phyloP scores from a whole-genome alignment of 2,113 vertebrate genomes.

The Prolemur simus region DNA sequence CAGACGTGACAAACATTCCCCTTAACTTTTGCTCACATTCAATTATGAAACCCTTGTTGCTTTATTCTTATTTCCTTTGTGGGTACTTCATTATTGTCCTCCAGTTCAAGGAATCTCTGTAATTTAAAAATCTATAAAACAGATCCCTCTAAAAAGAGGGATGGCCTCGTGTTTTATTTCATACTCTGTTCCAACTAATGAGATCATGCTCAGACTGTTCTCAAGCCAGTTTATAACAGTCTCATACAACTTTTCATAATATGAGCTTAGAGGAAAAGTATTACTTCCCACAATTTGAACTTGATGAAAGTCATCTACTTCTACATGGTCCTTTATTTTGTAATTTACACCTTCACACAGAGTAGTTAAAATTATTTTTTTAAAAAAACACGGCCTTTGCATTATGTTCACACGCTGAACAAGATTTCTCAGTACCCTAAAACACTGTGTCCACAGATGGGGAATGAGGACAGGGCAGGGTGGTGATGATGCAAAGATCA shows the following conservation, averaged over 20 bases:
- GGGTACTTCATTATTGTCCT: neutral
- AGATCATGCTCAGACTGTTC: conserved; percentile 62
- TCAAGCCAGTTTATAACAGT: neutral
- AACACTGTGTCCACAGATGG: neutral
- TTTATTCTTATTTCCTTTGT: conserved; percentile 49
- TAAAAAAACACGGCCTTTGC: neutral
- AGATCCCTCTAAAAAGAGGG: conserved; percentile 50
- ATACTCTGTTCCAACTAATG: conserved; percentile 6
- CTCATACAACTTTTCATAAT: conserved; percentile 12
- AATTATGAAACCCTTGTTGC: neutral
- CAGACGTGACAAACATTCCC: neutral
- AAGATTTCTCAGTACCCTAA: neutral
- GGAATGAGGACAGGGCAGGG: neutral
- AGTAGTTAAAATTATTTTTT: neutral
- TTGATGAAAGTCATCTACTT: neutral
- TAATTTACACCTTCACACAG: neutral
- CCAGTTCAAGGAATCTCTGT: conserved; percentile 54
- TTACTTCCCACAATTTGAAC: conserved; percentile 38
- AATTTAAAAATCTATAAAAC: conserved; percentile 64
- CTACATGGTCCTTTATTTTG: neutral
- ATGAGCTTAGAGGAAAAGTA: neutral
- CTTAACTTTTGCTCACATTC: accelerated
- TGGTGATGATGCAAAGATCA: accelerated
- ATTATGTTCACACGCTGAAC: neutral
- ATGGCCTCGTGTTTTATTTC: conserved; percentile 64